Evolutionary conservation across 2,888 invertebrate genomes (phyloP).

Genomic region (Lycocerus yunnanus): DNA sequence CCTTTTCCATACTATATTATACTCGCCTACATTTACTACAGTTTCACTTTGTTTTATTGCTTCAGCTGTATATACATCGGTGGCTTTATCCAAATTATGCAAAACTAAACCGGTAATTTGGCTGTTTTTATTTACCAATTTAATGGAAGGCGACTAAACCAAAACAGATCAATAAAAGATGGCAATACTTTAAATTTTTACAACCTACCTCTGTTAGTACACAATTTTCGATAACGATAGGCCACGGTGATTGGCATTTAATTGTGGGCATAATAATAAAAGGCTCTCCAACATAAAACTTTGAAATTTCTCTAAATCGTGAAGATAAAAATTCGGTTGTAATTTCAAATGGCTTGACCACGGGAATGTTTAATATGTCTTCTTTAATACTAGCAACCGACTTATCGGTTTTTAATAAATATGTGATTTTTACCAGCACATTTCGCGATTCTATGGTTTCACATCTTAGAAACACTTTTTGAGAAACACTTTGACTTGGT

Average conservation of each 20-base stretch:
- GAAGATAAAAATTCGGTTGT: constrained; percentile 67
- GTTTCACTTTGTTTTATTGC: constrained; percentile 53
- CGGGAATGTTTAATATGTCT: constrained; percentile 63
- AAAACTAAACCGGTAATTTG: constrained; percentile 54
- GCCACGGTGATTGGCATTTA: constrained; percentile 72
- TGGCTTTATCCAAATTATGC: constrained; percentile 58
- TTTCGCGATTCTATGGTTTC: constrained; percentile 66
- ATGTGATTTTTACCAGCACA: constrained; percentile 61
- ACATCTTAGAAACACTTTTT: constrained; percentile 64
- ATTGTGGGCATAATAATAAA: constrained; percentile 73
- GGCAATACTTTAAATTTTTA: neutral
- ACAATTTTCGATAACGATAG: constrained; percentile 67
- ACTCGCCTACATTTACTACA: constrained; percentile 59
- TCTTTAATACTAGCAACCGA: constrained; percentile 61
- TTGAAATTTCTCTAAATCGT: constrained; percentile 67
- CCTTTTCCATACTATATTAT: constrained; percentile 63
- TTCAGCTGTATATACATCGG: constrained; percentile 59
- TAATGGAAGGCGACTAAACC: constrained; percentile 42
- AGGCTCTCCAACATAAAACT: constrained; percentile 70
- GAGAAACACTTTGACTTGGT: constrained; percentile 38
- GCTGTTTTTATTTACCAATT: constrained; percentile 45
- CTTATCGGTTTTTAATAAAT: constrained; percentile 52
- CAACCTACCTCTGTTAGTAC: constrained; percentile 64
- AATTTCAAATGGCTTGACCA: constrained; percentile 74
- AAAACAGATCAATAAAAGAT: neutral